Evolutionary conservation across 2,797 vertebrate genomes (phyloP).

Genomic region (Schizopygopsis pylzovi): DNA sequence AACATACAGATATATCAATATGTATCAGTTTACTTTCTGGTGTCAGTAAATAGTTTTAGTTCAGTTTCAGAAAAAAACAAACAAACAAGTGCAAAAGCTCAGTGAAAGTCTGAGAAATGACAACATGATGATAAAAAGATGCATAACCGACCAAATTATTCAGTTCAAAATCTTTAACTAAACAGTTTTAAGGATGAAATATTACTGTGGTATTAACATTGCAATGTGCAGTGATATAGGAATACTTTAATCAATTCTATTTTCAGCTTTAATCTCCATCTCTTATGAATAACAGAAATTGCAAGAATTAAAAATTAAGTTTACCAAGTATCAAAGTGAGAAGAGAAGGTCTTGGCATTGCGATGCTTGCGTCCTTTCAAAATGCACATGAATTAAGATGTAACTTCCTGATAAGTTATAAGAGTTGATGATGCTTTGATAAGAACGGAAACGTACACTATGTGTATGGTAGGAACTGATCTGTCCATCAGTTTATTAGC

Average conservation of each 20-base stretch:
- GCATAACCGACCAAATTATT: background rate
- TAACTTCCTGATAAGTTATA: background rate
- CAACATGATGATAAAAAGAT: background rate
- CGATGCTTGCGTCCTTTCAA: background rate
- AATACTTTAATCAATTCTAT: background rate
- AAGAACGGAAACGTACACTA: background rate
- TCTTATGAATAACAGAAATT: background rate
- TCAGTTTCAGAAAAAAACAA: background rate
- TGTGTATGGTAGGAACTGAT: background rate
- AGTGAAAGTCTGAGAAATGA: background rate
- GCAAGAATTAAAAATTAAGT: background rate
- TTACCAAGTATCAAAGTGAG: constrained; percentile 26
- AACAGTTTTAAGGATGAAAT: background rate
- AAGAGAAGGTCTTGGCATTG: background rate
- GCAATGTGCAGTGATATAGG: background rate
- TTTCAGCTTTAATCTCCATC: background rate
- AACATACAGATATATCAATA: background rate
- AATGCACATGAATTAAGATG: background rate
- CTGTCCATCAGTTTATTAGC: background rate
- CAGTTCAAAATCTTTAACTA: background rate
- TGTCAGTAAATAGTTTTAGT: background rate
- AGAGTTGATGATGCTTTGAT: background rate
- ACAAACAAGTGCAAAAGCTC: too few relatives aligned
- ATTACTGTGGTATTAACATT: background rate
- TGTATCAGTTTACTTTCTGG: background rate